phyloP scores from a whole-genome alignment of 2,888 invertebrate species.

The Metalampra italica region DNA sequence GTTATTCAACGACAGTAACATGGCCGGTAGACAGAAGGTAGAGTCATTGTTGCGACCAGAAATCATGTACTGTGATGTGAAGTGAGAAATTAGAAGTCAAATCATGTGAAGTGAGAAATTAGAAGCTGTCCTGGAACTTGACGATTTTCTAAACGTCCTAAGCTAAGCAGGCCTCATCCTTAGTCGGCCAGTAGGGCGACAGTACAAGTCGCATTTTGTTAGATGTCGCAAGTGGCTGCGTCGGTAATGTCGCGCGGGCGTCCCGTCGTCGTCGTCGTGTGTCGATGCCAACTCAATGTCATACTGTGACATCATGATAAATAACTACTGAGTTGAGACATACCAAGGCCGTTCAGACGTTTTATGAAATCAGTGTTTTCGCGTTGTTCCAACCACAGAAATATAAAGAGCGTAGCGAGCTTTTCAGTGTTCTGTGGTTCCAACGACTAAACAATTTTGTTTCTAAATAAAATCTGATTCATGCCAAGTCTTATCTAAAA shows the following conservation, averaged over 20 bases:
- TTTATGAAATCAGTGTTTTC: not conserved
- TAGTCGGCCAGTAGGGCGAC: slow-evolving; percentile 44
- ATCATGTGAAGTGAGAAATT: too few relatives aligned
- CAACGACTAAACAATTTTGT: not conserved
- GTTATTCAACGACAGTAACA: not conserved
- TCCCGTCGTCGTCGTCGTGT: slow-evolving; percentile 15
- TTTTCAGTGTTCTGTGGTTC: not conserved
- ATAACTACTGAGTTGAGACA: slow-evolving; percentile 4
- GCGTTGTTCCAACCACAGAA: not conserved
- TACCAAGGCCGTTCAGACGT: not conserved
- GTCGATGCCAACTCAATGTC: slow-evolving; percentile 27
- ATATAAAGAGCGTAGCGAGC: too few relatives aligned
- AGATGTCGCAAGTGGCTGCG: slow-evolving; percentile 40
- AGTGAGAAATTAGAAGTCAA: not conserved
- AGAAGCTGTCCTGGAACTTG: not conserved
- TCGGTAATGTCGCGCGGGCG: not conserved
- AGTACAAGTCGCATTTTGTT: slow-evolving; percentile 26
- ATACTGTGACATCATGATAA: slow-evolving; percentile 12
- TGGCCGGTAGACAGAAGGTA: too few relatives aligned
- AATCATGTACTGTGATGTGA: not conserved
- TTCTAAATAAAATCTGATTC: too few relatives aligned
- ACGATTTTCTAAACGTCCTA: not conserved
- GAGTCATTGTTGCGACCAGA: too few relatives aligned
- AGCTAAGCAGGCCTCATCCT: slow-evolving; percentile 3
- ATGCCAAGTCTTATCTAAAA: too few relatives aligned